Percentiles rank a stretch among this genome's conserved stretches.
These are phyloP conservation scores for Microtus montanus DNA, from an alignment of 2,113 vertebrate species.

Conservation along the genomic window DNA sequence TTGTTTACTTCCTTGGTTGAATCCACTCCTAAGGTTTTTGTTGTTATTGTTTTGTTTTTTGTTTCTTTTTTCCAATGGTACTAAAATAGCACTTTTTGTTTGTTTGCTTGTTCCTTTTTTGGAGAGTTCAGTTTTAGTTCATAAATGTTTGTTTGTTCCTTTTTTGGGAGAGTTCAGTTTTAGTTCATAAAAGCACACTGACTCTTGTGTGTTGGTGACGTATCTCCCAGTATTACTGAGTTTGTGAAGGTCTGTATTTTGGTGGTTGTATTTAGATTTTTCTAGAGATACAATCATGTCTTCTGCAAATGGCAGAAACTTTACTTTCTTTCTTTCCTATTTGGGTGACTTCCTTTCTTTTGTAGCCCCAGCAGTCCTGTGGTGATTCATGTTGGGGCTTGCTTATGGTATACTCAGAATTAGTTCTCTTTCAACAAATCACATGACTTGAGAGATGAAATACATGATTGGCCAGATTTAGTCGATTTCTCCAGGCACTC, in stretches of 20 bases:
- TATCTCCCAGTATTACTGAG: neutral
- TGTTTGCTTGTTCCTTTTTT: neutral
- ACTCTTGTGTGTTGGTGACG: neutral
- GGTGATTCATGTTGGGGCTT: neutral
- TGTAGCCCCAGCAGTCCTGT: neutral
- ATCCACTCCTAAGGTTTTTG: neutral
- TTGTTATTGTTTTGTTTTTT: neutral
- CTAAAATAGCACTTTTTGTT: neutral
- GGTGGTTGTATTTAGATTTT: neutral
- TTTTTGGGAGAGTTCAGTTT: neutral
- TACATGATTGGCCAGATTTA: neutral
- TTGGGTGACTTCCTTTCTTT: neutral
- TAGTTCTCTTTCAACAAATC: neutral
- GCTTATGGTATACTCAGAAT: neutral
- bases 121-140: neutral
- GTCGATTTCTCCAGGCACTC: neutral
- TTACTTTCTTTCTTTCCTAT: neutral
- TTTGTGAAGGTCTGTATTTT: neutral
- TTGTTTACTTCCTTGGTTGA: neutral
- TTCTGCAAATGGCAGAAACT: neutral
- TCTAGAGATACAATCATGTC: neutral
- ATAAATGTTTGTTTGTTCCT: neutral
- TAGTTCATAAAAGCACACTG: neutral
- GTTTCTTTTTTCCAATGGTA: neutral
- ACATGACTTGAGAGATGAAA: neutral